Evolutionary conservation across 1,140 invertebrate species (phyloP), one percentile per base, ranked within the genome.

Genomic region (Neotoxoptera formosana): DNA sequence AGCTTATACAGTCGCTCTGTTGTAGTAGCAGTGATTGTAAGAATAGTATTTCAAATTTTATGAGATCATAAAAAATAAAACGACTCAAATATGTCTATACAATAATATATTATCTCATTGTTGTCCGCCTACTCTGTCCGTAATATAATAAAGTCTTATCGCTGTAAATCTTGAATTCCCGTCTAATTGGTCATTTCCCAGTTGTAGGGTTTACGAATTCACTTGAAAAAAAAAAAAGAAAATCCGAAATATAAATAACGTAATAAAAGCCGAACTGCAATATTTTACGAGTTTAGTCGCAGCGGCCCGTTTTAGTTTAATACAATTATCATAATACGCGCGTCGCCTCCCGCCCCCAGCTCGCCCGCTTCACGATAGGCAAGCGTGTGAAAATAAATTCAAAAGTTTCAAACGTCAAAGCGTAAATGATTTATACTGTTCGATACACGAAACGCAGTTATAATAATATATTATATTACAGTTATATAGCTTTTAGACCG

Each of bases 11-110:
- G 20, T 53, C 51, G 17, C 60, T 76, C 0, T n/a, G 30, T 41
- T 41, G 4, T 41, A 41, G 41, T 41, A 4, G 60, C n/a, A 76
- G 30, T 76, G n/a, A 17, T n/a, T 67, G 14, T 76, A 76, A 6
- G 17, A 76, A 76, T 11, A 76, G 60, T n/a, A 76, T 76, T 76
- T n/a, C 60, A 76, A 76, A 76, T 76, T n/a, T 76, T n/a, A 76
- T 76, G 30, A n/a, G 60, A n/a, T 76, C 60, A 76, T 76, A 76
- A 76, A 76, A 76, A 76, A 67, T n/a, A 76, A 76, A 76, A n/a
- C n/a, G 4, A 76, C 6, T n/a, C 11, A 76, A 76, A 76, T 41
- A 41, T n/a, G 60, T 14, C 30, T n/a, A 14, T 76, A n/a, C 7
- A 30, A n/a, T 76, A 76, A 20, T 51, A 21, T 51, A 48, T 11